Percentiles rank a stretch among this genome's conserved stretches.
These are phyloP conservation scores for Sturnus vulgaris DNA, from an alignment of 2,113 vertebrate genomes.

Conservation along the genomic window DNA sequence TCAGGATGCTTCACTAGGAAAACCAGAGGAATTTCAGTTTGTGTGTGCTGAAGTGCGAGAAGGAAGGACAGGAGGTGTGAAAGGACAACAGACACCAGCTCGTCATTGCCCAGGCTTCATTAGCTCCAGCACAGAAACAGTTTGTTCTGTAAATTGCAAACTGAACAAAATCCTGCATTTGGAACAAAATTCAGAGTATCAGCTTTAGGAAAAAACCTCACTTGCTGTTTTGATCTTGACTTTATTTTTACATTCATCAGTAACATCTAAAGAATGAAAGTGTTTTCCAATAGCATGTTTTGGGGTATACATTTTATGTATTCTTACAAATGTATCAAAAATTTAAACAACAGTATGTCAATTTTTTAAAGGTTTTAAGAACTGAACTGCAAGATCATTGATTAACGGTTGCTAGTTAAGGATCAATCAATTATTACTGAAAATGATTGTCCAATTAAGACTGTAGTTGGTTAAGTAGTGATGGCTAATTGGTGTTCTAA, in stretches of 20 bases:
- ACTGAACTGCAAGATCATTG: background rate
- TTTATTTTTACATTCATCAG: background rate
- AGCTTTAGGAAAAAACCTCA: background rate
- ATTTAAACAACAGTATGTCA: background rate
- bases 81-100: conserved; percentile 1
- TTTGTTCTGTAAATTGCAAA: conserved; percentile 18
- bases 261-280: background rate
- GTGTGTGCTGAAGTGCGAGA: background rate
- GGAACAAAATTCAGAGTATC: background rate
- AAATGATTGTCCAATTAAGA: conserved; percentile 42
- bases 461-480: background rate
- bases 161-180: background rate
- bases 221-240: background rate
- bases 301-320: background rate
- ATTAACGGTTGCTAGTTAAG: background rate
- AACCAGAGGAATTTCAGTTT: background rate
- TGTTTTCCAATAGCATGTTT: accelerated
- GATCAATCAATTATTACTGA: conserved; percentile 30
- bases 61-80: background rate
- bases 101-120: background rate
- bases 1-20: background rate
- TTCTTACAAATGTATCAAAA: background rate
- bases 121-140: background rate
- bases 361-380: background rate
- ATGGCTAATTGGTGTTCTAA: conserved; percentile 50